These are phyloP conservation scores for Iselma pallidipennis DNA, from an alignment of 2,888 invertebrate genomes.

Conservation along the genomic window DNA sequence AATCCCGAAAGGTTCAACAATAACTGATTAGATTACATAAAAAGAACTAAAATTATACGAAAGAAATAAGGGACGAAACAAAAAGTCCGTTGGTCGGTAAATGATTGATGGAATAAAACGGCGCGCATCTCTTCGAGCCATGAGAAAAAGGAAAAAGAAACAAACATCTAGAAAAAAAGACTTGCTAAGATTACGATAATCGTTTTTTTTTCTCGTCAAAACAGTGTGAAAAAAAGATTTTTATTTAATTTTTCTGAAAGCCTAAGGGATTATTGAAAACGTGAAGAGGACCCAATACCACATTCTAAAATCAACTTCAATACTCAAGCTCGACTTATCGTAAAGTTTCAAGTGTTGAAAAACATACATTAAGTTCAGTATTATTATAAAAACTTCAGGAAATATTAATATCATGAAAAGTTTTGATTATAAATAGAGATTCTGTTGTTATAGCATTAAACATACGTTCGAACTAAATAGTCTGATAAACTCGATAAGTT, in stretches of 20 bases:
- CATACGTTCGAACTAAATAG: not conserved
- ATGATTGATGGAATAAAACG: not conserved
- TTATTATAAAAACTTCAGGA: not conserved
- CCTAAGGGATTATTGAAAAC: not conserved
- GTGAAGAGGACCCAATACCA: not conserved
- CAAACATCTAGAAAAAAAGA: not conserved
- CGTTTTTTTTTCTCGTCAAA: not conserved
- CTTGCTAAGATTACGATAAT: not conserved
- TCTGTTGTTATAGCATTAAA: not conserved
- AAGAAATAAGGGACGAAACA: not conserved
- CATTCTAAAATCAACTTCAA: not conserved
- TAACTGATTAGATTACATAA: not conserved
- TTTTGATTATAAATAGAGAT: not conserved
- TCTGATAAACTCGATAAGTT: not conserved
- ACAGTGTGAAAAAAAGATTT: not conserved
- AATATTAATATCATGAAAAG: not conserved
- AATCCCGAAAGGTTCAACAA: not conserved
- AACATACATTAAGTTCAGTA: slow-evolving; percentile 1
- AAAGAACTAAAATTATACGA: not conserved
- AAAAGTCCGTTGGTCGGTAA: not conserved
- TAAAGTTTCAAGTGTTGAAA: not conserved
- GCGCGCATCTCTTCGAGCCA: not conserved
- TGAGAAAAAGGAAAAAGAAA: not conserved
- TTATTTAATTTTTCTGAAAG: not conserved
- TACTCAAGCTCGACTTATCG: not conserved